These are phyloP conservation scores for Centrocercus urophasianus DNA, from an alignment of 2,113 vertebrate genomes.

Conservation along the genomic window DNA sequence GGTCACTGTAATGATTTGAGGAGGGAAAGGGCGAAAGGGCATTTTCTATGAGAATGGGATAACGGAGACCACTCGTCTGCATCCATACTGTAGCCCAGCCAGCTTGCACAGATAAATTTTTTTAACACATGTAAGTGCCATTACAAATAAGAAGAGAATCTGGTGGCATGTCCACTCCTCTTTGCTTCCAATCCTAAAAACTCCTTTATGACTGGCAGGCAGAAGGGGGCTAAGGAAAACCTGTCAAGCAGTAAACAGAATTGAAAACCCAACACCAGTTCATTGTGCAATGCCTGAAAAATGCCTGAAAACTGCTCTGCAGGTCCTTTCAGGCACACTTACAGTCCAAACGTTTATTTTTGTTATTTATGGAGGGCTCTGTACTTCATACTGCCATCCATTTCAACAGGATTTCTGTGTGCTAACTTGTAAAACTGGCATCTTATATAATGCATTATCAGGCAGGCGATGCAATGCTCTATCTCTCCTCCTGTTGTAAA, in stretches of 20 bases:
- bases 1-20: slow-evolving; percentile 29
- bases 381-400: background rate
- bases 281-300: background rate
- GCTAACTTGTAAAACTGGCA: slow-evolving; percentile 3
- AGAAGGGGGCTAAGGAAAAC: background rate
- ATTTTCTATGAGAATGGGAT: background rate
- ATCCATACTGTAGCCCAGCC: slow-evolving; percentile 30
- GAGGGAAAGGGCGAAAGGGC: background rate
- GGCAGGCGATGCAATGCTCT: slow-evolving; percentile 41
- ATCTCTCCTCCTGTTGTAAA: slow-evolving; percentile 24
- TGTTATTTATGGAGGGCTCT: background rate
- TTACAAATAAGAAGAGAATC: slow-evolving; percentile 6
- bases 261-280: background rate
- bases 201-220: background rate
- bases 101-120: slow-evolving; percentile 12
- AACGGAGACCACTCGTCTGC: slow-evolving; percentile 35
- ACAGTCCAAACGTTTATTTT: background rate
- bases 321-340: background rate
- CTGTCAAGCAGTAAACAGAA: background rate
- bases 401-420: background rate
- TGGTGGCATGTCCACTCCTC: background rate
- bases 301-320: background rate
- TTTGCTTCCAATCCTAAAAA: background rate
- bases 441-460: background rate
- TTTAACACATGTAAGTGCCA: slow-evolving; percentile 27